These are phyloP conservation scores for Xiphophorus birchmanni DNA, from an alignment of 2,797 vertebrate species.

Conservation along the genomic window DNA sequence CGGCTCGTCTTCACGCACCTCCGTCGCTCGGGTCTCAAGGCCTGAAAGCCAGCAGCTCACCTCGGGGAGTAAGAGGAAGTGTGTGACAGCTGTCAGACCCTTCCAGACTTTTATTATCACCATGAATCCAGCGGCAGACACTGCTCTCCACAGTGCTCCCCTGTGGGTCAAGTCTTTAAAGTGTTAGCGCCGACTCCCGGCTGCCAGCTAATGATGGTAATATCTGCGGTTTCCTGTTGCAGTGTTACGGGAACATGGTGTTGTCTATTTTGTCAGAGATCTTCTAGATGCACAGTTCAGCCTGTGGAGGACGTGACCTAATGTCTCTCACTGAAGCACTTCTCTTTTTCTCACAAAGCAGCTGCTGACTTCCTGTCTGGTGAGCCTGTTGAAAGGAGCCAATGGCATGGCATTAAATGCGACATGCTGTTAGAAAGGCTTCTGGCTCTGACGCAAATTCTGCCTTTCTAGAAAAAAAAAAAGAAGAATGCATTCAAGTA, in stretches of 20 bases:
- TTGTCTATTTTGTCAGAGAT: constrained; percentile 36
- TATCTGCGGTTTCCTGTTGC: constrained; percentile 44
- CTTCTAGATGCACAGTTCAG: constrained; percentile 29
- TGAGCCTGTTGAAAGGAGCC: constrained; percentile 10
- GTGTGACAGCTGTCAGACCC: constrained; percentile 33
- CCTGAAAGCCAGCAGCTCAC: constrained; percentile 28
- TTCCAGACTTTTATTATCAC: constrained; percentile 6
- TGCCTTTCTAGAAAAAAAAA: not conserved
- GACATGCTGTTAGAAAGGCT: constrained; percentile 13
- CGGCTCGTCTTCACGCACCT: constrained; percentile 46
- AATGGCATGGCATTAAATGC: constrained; percentile 42
- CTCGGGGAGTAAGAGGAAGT: constrained; percentile 21
- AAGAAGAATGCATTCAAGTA: not conserved
- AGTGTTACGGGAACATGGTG: constrained; percentile 38
- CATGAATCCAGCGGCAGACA: constrained; percentile 9
- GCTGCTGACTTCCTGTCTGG: constrained; percentile 56
- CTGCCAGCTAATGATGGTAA: constrained; percentile 52
- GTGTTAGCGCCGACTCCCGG: constrained; percentile 32
- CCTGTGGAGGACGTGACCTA: constrained; percentile 42
- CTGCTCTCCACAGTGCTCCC: constrained; percentile 8
- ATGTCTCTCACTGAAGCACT: constrained; percentile 42
- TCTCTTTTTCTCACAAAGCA: constrained; percentile 29
- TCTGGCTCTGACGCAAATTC: constrained; percentile 3
- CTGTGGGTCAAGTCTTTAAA: constrained; percentile 31
- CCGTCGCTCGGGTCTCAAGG: not conserved